Evolutionary conservation across 1,140 invertebrate species (phyloP).

Genomic region (Drosophila dunni): DNA sequence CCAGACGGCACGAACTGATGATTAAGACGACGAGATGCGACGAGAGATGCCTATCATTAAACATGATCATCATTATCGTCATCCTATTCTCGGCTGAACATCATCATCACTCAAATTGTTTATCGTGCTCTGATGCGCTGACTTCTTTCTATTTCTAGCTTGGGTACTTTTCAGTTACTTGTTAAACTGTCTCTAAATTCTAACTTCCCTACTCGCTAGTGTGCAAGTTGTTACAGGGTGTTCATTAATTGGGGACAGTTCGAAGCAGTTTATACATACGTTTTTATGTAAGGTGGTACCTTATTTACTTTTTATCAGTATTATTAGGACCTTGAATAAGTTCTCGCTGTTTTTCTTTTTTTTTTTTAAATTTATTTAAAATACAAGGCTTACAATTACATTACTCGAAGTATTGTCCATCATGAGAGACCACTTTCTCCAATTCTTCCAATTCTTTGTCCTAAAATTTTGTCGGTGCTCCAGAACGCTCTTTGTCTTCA

Average conservation of each 20-base stretch:
- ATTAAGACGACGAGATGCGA: slow-evolving; percentile 35
- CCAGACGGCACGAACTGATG: slow-evolving; percentile 42
- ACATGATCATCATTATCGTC: slow-evolving; percentile 8
- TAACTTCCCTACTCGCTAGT: background rate
- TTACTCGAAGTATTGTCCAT: no score
- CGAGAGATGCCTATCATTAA: slow-evolving; percentile 14
- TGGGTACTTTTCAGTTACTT: background rate
- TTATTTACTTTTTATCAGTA: background rate
- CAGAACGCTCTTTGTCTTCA: no score
- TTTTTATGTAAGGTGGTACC: background rate
- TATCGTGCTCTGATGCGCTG: slow-evolving; percentile 1
- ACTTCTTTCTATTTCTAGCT: slow-evolving; percentile 18
- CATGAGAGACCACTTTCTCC: no score
- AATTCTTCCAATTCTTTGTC: no score
- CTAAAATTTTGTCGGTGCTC: no score
- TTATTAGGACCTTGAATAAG: no score
- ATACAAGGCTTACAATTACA: no score
- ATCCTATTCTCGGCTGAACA: background rate
- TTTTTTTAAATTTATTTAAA: no score
- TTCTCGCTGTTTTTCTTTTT: no score
- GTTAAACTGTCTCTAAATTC: no score
- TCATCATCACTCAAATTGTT: slow-evolving; percentile 6
- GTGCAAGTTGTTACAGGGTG: slow-evolving; percentile 16
- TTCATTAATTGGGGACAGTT: slow-evolving; percentile 2
- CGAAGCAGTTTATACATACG: slow-evolving; percentile 8